Conservation (phyloP, 1,140 invertebrate genomes). For the Drosophila malerkotliana region DNA sequence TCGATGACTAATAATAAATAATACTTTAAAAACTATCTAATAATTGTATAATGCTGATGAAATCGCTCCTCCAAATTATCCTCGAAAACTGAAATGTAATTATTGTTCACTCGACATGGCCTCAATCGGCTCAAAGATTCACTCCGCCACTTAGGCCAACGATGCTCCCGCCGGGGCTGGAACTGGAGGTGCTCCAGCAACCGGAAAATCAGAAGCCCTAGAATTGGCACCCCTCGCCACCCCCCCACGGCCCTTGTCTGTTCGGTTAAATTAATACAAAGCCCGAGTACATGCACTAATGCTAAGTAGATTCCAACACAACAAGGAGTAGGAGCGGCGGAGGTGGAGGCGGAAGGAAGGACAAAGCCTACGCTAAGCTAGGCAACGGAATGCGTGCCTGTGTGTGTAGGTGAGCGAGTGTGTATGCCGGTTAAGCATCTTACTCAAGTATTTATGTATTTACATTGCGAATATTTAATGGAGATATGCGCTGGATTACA, state of each 20-base stretch:
- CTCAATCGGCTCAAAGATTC: slow-evolving; percentile 34
- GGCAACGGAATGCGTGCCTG: slow-evolving; percentile 49
- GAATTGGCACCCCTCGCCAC: not conserved
- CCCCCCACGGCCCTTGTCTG: slow-evolving; percentile 28
- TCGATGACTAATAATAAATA: too few relatives aligned
- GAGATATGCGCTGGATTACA: slow-evolving; percentile 75
- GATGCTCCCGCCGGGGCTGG: slow-evolving; percentile 8
- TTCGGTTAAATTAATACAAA: slow-evolving; percentile 81
- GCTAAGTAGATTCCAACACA: slow-evolving; percentile 66
- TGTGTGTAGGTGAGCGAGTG: slow-evolving; percentile 4
- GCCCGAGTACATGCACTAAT: slow-evolving; percentile 72
- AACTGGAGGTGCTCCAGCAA: not conserved
- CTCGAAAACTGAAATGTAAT: slow-evolving; percentile 49
- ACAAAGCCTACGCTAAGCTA: slow-evolving; percentile 66
- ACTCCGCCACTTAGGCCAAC: slow-evolving; percentile 28
- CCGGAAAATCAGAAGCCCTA: slow-evolving; percentile 1
- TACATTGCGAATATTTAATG: slow-evolving; percentile 81
- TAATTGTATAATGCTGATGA: not conserved
- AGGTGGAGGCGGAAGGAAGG: not conserved
- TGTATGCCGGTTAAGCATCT: slow-evolving; percentile 69
- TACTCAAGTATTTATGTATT: slow-evolving; percentile 80
- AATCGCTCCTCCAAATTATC: slow-evolving; percentile 31
- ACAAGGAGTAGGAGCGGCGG: slow-evolving; percentile 1
- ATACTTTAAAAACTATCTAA: not conserved
- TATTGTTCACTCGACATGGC: slow-evolving; percentile 32